A percentile compares a stretch with the other conserved stretches of the same genome.
Evolutionary conservation across 2,888 invertebrate genomes (phyloP).

Genomic region (Troilus luridus): DNA sequence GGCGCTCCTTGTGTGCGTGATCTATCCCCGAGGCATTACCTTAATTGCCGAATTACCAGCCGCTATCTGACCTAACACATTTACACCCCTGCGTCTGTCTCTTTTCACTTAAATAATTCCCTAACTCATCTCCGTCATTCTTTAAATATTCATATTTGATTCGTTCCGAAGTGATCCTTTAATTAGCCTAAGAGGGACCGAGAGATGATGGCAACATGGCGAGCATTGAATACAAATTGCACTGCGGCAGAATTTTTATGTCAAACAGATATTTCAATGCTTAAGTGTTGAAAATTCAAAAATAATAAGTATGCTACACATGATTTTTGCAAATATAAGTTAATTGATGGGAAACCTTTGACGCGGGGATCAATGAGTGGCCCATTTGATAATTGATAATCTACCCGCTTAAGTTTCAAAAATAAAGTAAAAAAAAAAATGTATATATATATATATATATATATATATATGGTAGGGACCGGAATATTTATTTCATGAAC

Average conservation of each 20-base stretch:
- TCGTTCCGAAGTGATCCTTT: neutral
- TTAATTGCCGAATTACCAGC: slow-evolving; percentile 51
- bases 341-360: too few relatives aligned
- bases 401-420: too few relatives aligned
- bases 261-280: neutral
- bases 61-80: slow-evolving; percentile 22
- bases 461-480: too few relatives aligned
- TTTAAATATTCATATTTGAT: neutral
- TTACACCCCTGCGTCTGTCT: neutral
- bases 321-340: too few relatives aligned
- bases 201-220: neutral
- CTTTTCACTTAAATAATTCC: neutral
- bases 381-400: too few relatives aligned
- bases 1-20: slow-evolving; percentile 8
- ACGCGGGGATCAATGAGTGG: too few relatives aligned
- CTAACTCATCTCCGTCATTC: neutral
- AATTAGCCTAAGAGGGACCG: neutral
- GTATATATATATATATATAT: too few relatives aligned
- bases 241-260: neutral
- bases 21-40: slow-evolving; percentile 18
- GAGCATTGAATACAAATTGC: neutral
- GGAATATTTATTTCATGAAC: too few relatives aligned
- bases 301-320: too few relatives aligned
- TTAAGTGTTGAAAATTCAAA: neutral
- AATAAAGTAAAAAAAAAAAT: too few relatives aligned